Base-by-base conservation (phyloP, 2,113 vertebrate genomes). In the Tenebrosternarchus preto region DNA sequence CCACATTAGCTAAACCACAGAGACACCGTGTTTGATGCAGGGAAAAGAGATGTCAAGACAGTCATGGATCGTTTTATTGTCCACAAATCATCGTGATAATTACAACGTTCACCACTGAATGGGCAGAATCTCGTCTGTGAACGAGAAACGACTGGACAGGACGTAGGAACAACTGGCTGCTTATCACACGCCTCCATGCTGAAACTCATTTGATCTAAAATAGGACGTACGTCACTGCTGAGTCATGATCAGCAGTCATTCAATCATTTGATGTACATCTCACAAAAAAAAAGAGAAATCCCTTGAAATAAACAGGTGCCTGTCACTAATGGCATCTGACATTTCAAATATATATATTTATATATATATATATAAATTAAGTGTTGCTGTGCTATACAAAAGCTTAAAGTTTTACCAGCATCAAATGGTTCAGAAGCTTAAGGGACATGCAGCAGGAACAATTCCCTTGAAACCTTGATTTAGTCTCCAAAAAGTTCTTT, bases 371-470 rank as follows among this genome's bases (percentile, higher is more conserved):
- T 90, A 90, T 92, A 94, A 86, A 89, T 88, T 83, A 93, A 84
- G 24, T 77, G 12, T 43, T 73, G 25, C 76, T 73, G 82, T 60
- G 67, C 64, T 78, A 84, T 84, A 75, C 76, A 84, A 50, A 70
- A 69, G 36, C 57, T 69, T 73, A 57, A 27, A 2, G 25, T 64
- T 76, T 70, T 4, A 61, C 36, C 39, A 76, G 27, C 31, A 29
- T 25, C 29, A 73, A 73, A 43, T 31, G 33, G 12, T 15, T 66
- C 11, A 73, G n/a, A 64, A 67, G 88, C 91, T 86, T 90, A 91
- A 89, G 93, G 90, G 83, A 93, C 96, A 97, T 97, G 96, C 96
- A 95, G 92, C 90, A 92, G 86, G 87, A 72, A 87, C 92, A 92
- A 82, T 88, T 81, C 84, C 87, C 91, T 87, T 94, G 2, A 9